A percentile compares a stretch with the other conserved stretches of the same genome.
Conservation (phyloP, 2,888 invertebrate genomes). For the Aspidiotus rigidus region DNA sequence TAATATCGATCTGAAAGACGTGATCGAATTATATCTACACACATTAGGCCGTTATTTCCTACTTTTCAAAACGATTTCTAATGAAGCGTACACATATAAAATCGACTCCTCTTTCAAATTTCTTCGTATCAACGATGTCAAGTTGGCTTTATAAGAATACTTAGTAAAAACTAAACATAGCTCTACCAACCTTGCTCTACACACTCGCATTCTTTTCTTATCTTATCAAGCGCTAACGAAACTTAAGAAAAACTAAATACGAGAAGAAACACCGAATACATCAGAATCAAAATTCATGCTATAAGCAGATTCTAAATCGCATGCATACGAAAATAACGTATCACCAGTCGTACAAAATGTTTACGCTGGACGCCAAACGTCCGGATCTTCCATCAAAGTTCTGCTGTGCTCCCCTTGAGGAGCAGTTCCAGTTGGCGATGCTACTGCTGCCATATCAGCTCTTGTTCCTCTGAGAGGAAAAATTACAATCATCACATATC, state of each 20-base stretch:
- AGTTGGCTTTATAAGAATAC: too few species aligned
- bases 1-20: too few species aligned
- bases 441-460: slow-evolving; percentile 76
- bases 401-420: slow-evolving; percentile 61
- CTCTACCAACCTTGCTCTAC: too few species aligned
- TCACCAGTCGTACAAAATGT: slow-evolving; percentile 26
- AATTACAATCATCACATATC: neutral
- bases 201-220: too few species aligned
- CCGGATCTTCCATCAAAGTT: slow-evolving; percentile 84
- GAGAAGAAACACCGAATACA: slow-evolving; percentile 29
- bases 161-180: too few species aligned
- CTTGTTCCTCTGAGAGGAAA: slow-evolving; percentile 61
- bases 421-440: slow-evolving; percentile 54
- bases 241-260: neutral
- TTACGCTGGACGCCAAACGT: slow-evolving; percentile 84
- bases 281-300: slow-evolving; percentile 10
- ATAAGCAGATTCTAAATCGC: slow-evolving; percentile 16
- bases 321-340: slow-evolving; percentile 17
- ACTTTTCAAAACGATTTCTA: too few species aligned
- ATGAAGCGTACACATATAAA: too few species aligned
- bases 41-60: too few species aligned
- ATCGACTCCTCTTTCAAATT: too few species aligned
- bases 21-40: too few species aligned
- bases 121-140: too few species aligned
- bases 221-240: too few species aligned